phyloP scores from a whole-genome alignment of 2,797 vertebrate genomes.

The Enteromius anoplus region DNA sequence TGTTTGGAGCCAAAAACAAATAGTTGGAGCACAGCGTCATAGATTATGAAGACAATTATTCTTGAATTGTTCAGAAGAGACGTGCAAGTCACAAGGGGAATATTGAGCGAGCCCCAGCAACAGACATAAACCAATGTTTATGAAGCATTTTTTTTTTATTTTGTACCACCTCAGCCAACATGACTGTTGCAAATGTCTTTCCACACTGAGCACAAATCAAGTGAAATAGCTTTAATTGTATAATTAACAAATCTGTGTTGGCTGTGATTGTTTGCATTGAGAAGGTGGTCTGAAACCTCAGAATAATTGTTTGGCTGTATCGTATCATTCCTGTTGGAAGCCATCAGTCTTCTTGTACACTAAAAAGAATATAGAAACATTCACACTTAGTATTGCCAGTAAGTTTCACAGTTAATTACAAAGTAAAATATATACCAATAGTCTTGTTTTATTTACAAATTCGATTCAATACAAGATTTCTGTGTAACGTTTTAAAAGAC shows the following conservation, averaged over 20 bases:
- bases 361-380: background rate
- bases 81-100: background rate
- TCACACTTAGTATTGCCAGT: background rate
- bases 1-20: conserved; percentile 28
- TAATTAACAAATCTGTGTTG: background rate
- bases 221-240: background rate
- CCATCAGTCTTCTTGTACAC: background rate
- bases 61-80: conserved; percentile 11
- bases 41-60: background rate
- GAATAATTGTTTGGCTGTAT: background rate
- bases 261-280: background rate
- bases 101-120: background rate
- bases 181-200: background rate
- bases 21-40: conserved; percentile 6
- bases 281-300: background rate
- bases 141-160: too few species aligned
- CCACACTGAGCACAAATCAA: background rate
- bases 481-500: background rate
- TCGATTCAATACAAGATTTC: too few species aligned
- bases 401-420: background rate
- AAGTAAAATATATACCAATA: too few species aligned
- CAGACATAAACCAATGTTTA: background rate
- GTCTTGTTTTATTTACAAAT: background rate
- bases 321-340: background rate
- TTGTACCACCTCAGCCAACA: background rate